These are phyloP conservation scores for Tipula confusa DNA, from an alignment of 2,888 invertebrate genomes.

Conservation along the genomic window DNA sequence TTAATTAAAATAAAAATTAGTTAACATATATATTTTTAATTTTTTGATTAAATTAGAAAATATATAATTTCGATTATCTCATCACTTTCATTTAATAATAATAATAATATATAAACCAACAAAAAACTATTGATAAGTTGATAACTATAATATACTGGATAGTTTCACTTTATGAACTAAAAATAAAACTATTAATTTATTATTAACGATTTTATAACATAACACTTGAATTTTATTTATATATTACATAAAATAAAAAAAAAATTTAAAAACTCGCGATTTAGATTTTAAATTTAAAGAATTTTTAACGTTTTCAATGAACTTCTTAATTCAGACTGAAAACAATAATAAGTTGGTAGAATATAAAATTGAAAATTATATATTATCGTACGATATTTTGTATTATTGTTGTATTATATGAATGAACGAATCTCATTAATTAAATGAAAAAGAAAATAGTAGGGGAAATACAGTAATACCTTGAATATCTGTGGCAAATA, in stretches of 20 bases:
- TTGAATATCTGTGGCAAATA: no score
- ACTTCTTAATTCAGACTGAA: not conserved
- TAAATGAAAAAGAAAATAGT: not conserved
- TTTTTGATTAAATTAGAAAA: not conserved
- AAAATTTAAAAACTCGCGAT: not conserved
- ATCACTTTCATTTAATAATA: not conserved
- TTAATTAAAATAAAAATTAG: not conserved
- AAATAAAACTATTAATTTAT: not conserved
- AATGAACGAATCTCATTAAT: not conserved
- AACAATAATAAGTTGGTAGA: not conserved
- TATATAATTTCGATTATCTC: not conserved
- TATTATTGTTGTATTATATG: not conserved
- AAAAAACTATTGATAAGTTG: not conserved
- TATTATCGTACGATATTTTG: conserved; percentile 9
- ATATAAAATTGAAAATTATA: not conserved
- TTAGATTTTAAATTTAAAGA: not conserved
- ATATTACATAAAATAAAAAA: no score
- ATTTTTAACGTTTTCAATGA: not conserved
- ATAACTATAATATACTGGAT: no score
- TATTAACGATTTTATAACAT: not conserved
- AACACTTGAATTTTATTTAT: not conserved
- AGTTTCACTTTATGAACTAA: not conserved
- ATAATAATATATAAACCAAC: not conserved
- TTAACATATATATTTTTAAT: not conserved
- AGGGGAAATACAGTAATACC: not conserved